These are phyloP conservation scores for Sandelia bainsii DNA, from an alignment of 2,797 vertebrate genomes.

Conservation along the genomic window DNA sequence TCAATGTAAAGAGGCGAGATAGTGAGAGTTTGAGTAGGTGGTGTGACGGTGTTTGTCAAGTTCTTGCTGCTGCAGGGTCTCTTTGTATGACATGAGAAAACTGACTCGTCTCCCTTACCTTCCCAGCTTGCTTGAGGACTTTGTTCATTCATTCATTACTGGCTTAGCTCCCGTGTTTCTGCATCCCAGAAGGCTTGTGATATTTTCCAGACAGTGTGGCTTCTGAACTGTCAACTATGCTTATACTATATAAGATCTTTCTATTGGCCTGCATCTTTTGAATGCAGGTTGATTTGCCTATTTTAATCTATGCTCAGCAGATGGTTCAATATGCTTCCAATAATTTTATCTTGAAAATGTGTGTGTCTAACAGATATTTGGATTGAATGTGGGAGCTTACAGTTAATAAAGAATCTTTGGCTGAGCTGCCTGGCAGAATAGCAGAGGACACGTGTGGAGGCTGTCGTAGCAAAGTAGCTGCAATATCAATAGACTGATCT, in stretches of 20 bases:
- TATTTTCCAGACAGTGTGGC: conserved; percentile 44
- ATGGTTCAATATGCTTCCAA: conserved; percentile 24
- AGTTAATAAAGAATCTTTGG: conserved; percentile 11
- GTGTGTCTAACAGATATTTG: conserved; percentile 23
- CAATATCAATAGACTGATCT: conserved; percentile 66
- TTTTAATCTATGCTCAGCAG: conserved; percentile 31
- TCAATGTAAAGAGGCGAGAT: conserved; percentile 52
- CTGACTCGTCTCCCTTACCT: conserved; percentile 64
- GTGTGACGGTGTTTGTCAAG: conserved; percentile 63
- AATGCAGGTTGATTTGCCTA: conserved; percentile 20
- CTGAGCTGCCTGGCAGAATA: conserved; percentile 17
- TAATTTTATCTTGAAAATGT: conserved; percentile 16
- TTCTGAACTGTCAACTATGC: conserved; percentile 51
- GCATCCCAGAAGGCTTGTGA: conserved; percentile 50
- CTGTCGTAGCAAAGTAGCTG: conserved; percentile 39
- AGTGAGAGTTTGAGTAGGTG: conserved; percentile 35
- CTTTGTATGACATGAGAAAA: conserved; percentile 63
- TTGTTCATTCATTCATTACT: conserved; percentile 51
- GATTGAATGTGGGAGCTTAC: conserved; percentile 7
- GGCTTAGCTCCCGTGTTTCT: conserved; percentile 42
- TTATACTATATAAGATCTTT: conserved; percentile 36
- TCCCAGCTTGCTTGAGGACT: conserved; percentile 57
- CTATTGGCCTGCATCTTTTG: conserved; percentile 49
- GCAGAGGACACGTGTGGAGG: conserved; percentile 54
- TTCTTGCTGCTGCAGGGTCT: conserved; percentile 44